Conservation (phyloP, 1,140 invertebrate genomes). For the Hylaeus volcanicus region DNA sequence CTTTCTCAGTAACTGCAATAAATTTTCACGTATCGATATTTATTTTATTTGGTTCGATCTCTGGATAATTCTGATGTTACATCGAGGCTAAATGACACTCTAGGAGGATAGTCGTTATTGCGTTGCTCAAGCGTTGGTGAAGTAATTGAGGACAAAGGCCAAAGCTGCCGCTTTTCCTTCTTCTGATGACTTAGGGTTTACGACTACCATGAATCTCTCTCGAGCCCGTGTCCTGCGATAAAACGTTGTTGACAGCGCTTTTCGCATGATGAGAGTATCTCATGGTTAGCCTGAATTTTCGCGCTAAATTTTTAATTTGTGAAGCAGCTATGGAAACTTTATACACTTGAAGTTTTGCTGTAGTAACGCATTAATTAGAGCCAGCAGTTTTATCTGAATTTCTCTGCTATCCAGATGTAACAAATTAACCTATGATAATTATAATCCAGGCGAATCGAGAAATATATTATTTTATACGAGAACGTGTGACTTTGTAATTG, state of each 20-base stretch:
- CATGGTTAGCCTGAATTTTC: background rate
- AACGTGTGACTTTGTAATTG: no score
- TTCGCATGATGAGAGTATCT: conserved; percentile 13
- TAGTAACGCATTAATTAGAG: no score
- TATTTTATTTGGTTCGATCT: no score
- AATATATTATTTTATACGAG: no score
- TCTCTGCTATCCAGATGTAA: no score
- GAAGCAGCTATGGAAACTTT: background rate
- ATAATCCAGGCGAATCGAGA: no score
- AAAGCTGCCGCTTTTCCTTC: conserved; percentile 41
- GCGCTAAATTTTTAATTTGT: background rate
- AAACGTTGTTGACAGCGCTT: conserved; percentile 53
- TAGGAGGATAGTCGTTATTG: conserved; percentile 34
- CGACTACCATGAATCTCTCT: conserved; percentile 26
- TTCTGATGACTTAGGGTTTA: conserved; percentile 59
- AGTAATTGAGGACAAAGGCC: conserved; percentile 51
- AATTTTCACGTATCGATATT: no score
- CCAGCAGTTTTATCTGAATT: no score
- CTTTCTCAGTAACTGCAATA: no score
- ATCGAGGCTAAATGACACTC: conserved; percentile 39
- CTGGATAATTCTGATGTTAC: no score
- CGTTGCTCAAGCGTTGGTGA: conserved; percentile 22
- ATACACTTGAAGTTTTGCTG: no score
- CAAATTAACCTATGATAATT: no score
- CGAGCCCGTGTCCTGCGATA: conserved; percentile 23